Evolutionary conservation across 1,140 invertebrate species (phyloP).

Genomic region (Tribolium madens): DNA sequence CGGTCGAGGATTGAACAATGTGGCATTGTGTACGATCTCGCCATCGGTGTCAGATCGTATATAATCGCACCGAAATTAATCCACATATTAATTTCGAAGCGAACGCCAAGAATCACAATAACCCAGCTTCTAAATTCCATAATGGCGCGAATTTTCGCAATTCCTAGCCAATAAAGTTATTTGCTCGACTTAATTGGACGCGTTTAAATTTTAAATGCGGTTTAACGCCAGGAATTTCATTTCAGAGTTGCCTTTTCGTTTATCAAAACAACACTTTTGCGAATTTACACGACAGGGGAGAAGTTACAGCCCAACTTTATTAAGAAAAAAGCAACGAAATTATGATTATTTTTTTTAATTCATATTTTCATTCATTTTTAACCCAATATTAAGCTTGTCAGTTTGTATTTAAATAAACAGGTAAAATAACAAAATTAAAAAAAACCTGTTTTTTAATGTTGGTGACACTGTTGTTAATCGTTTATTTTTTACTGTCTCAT

Average conservation of each 20-base stretch:
- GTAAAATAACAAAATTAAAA: no score
- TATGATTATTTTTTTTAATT: no score
- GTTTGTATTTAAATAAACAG: no score
- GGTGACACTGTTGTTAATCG: no score
- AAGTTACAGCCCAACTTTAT: not conserved
- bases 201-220: conserved; percentile 36
- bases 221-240: conserved; percentile 25
- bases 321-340: no score
- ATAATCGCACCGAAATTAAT: conserved; percentile 24
- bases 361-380: no score
- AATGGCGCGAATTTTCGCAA: conserved; percentile 29
- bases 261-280: conserved; percentile 24
- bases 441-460: no score
- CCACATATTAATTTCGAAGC: conserved; percentile 23
- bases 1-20: conserved; percentile 17
- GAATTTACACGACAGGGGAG: not conserved
- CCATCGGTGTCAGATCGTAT: conserved; percentile 30
- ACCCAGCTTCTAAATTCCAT: conserved; percentile 11
- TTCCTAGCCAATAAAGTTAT: conserved; percentile 32
- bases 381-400: no score
- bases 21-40: conserved; percentile 12
- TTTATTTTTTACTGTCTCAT: no score
- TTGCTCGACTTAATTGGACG: conserved; percentile 36
- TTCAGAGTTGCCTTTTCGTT: conserved; percentile 10
- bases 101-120: conserved; percentile 32